These are phyloP conservation scores for Leguminivora glycinivorella DNA, from an alignment of 1,140 invertebrate species.

Conservation along the genomic window DNA sequence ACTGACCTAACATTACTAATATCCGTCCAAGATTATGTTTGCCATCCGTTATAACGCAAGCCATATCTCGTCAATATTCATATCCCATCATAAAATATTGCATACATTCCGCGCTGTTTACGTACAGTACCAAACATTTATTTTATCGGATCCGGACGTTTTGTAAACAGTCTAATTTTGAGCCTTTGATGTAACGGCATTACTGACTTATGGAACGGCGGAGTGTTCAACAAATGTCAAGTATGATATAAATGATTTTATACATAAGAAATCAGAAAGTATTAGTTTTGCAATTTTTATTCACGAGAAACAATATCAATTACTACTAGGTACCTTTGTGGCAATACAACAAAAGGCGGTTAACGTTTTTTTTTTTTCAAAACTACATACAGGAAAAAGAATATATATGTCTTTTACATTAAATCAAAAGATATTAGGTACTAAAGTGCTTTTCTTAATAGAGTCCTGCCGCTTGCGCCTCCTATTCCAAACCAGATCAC, in stretches of 20 bases:
- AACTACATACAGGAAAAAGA: not conserved
- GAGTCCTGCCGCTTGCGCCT: not conserved
- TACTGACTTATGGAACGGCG: constrained; percentile 17
- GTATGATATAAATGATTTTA: not conserved
- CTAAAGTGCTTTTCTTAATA: not conserved
- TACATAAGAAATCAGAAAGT: not conserved
- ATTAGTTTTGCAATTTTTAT: not conserved
- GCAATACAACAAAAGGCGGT: no score
- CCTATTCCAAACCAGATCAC: constrained; percentile 46
- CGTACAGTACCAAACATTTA: constrained; percentile 28
- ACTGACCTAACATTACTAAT: constrained; percentile 3
- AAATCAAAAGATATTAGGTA: not conserved
- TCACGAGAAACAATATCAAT: no score
- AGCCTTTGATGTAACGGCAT: constrained; percentile 12
- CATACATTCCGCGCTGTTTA: constrained; percentile 27
- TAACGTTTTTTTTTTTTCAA: no score
- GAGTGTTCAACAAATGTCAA: constrained; percentile 24
- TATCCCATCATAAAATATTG: constrained; percentile 27
- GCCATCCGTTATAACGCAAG: constrained; percentile 24
- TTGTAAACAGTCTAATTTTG: constrained; percentile 25
- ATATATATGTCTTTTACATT: not conserved
- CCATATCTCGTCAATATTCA: constrained; percentile 9
- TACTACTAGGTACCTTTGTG: no score
- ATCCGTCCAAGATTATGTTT: not conserved
- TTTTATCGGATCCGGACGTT: constrained; percentile 24